phyloP scores from a whole-genome alignment of 2,113 vertebrate species.

The Anhinga rufa region DNA sequence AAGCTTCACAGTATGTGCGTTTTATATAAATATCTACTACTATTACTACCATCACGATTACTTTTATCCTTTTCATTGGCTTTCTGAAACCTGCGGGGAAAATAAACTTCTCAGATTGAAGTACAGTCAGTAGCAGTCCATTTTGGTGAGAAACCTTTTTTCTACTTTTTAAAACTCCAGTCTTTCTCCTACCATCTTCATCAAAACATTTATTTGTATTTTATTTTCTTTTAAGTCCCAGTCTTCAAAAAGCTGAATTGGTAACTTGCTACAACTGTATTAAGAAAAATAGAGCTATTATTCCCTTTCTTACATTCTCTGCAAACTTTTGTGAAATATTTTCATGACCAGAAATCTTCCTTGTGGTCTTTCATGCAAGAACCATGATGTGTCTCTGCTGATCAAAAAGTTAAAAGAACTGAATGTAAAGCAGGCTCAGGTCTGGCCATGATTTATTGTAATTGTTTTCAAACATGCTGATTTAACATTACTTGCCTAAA shows the following conservation, averaged over 20 bases:
- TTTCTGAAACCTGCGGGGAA: background rate
- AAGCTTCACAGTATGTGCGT: background rate
- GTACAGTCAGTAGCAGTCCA: background rate
- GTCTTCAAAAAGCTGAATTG: background rate
- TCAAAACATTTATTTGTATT: background rate
- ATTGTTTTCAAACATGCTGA: background rate
- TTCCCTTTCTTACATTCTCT: background rate
- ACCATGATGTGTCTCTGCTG: background rate
- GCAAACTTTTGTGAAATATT: background rate
- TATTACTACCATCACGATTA: background rate
- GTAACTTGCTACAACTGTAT: background rate
- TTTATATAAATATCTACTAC: background rate
- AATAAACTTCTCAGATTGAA: background rate
- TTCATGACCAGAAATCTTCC: background rate
- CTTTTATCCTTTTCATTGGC: background rate
- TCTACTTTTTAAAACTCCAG: background rate
- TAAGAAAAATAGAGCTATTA: background rate
- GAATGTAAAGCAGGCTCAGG: background rate
- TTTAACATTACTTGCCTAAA: background rate
- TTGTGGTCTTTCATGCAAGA: background rate
- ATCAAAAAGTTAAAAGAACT: background rate
- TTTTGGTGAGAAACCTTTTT: background rate
- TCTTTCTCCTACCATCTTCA: background rate
- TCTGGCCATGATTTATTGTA: background rate
- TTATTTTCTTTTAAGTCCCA: slow-evolving; percentile 1